phyloP scores from a whole-genome alignment of 2,888 invertebrate species.

The Leptarthrus brevirostris region DNA sequence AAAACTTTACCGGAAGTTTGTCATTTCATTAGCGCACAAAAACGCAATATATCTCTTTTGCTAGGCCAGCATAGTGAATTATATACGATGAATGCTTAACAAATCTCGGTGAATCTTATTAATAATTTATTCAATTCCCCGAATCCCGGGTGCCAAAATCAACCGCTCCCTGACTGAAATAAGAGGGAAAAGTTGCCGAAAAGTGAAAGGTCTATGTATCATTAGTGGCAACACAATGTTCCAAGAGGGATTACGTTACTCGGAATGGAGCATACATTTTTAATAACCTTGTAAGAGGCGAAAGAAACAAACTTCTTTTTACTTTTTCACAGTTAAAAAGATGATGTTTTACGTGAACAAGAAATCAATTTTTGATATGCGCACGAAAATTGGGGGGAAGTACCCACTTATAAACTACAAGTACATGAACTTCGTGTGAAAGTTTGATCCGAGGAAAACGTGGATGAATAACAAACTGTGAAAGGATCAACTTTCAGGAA shows the following conservation, averaged over 20 bases:
- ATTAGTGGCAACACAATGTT: conserved; percentile 43
- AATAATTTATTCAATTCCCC: conserved; percentile 38
- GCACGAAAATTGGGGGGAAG: not conserved
- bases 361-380: conserved; percentile 32
- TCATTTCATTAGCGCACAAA: not conserved
- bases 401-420: not conserved
- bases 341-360: conserved; percentile 24
- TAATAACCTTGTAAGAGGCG: conserved; percentile 28
- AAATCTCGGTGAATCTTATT: conserved; percentile 24
- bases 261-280: conserved; percentile 31
- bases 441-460: too few relatives aligned
- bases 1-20: not conserved
- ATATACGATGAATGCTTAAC: conserved; percentile 13
- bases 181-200: conserved; percentile 31
- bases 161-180: not conserved
- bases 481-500: conserved; percentile 6
- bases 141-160: not conserved
- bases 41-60: not conserved
- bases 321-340: conserved; percentile 5
- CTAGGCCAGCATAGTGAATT: conserved; percentile 4
- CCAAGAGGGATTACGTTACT: conserved; percentile 13
- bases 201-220: conserved; percentile 42
- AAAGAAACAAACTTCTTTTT: conserved; percentile 22
- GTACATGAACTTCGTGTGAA: too few relatives aligned
- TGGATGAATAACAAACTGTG: not conserved